Conservation (phyloP, 2,797 vertebrate genomes). For the Tapirus indicus region DNA sequence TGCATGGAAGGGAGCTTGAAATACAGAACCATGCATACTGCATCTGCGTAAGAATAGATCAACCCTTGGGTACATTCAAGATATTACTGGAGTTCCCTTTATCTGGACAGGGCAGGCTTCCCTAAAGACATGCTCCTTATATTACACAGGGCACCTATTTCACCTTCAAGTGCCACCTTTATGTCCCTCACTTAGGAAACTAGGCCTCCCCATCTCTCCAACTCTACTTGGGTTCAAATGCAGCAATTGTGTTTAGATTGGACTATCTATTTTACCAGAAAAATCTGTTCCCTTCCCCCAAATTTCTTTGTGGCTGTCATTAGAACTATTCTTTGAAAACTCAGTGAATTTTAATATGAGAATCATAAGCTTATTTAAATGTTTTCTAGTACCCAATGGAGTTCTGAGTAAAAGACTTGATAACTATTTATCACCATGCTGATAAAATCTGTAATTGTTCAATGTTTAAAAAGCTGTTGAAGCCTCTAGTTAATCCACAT, state of each 20-base stretch:
- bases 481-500: conserved; percentile 33
- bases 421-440: not conserved
- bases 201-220: not conserved
- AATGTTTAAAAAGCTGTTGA: not conserved
- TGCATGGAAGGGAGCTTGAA: not conserved
- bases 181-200: not conserved
- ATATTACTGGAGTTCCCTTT: not conserved
- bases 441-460: conserved; percentile 54
- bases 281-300: not conserved
- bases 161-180: not conserved
- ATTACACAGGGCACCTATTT: not conserved
- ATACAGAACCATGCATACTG: not conserved
- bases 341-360: not conserved
- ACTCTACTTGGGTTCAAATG: not conserved
- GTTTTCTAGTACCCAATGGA: not conserved
- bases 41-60: not conserved
- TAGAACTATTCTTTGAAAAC: not conserved
- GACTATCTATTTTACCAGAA: not conserved
- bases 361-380: conserved; percentile 27
- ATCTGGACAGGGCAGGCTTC: not conserved
- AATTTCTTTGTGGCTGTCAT: not conserved
- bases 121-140: not conserved
- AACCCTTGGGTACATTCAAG: not conserved
- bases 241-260: not conserved
- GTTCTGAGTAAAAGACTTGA: not conserved